Evolutionary conservation across 2,113 vertebrate genomes (phyloP), one percentile per base, ranked within the genome.

Genomic region (Mandrillus leucophaeus): DNA sequence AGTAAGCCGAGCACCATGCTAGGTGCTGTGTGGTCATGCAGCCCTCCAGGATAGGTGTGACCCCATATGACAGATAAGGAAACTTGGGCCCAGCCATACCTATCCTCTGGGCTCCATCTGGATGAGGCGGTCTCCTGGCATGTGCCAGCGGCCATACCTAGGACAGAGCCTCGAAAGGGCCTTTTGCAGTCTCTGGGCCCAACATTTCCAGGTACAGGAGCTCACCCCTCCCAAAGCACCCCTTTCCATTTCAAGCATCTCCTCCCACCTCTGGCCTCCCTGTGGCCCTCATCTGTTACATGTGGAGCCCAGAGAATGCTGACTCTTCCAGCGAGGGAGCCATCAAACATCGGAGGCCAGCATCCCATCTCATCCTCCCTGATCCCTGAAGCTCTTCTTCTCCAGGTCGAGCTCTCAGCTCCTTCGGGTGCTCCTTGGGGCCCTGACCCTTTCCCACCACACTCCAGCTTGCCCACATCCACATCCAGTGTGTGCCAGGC

Each of bases 81-180:
- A 68, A 48, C 59, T 38, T 6, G 27, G 61, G n/a, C 35, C 57
- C 25, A 16, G 55, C 43, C 57, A 14, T 3, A 1, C 4, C n/a
- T 12, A 22, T 6, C 17, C 23, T 5, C 64, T 22, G 5, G 0
- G 40, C 30, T 66, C 20, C 0, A 35, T 17, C 6, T 1, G 35
- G n/a, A 27, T 25, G 45, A 22, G 50, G 14, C 9, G 8, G 38
- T 76, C 61, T 22, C 27, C 64, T 1, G 30, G 50, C 32, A 12
- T 75, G 40, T 55, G n/a, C 50, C 95, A 4, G 32, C 12, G 7
- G 55, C 75, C 55, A n/a, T 0, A 1, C 6, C 22, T 2, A 23
- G 66, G 32, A 12, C 5, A 2, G 23, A 45, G 25, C 18, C 82
- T 6, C 4, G 22, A 27, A 50, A 30, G 55, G 68, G n/a, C 18